Base-by-base conservation (phyloP, 2,797 vertebrate genomes). In the Mormyrus proboscirostris region DNA sequence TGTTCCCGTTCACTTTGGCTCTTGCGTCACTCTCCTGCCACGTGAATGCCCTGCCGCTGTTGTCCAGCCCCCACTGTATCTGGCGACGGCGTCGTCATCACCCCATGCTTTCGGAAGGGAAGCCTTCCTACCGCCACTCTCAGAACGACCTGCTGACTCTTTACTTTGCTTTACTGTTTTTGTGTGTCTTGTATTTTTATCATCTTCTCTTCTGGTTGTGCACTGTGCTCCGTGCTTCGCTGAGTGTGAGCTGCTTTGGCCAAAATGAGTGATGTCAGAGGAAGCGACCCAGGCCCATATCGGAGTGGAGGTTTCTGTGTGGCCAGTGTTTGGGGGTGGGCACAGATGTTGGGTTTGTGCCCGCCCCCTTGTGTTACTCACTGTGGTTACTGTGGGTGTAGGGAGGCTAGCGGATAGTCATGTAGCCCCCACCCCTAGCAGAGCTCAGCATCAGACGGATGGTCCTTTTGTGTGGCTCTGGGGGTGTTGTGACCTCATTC, bases 401-500 rank as follows among this genome's bases (percentile, higher is more conserved):
- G 79, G 16, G 41, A 53, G 88, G 14, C 44, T 14, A 22, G 47
- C 53, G 79, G n/a, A 57, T 22, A 3, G 29, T 7, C 16, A 12
- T 47, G 19, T n/a, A 47, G 19, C 22, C 55, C 12, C 50, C 14
- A 25, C 59, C 59, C 22, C 25, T 10, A 25, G 25, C 22, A 65
- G 19, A 22, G 19, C 47, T 49, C 82, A 22, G n/a, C n/a, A 14
- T 51, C 47, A 85, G 49, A 47, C 49, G 49, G 83, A 47, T 57
- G 44, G 47, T 90, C 88, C 90, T 91, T 93, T 87, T 90, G 88
- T 89, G 90, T 88, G 88, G 85, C 88, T 90, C 87, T 91, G 89
- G 90, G 90, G 90, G 90, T 87, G 91, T 87, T 5, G 33, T 93
- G 91, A 93, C 92, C 92, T 91, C 92, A 89, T 91, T 92, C 90